These are phyloP conservation scores for Halocynthia roretzi DNA, from an alignment of 23 tunicate species.

Conservation along the genomic window DNA sequence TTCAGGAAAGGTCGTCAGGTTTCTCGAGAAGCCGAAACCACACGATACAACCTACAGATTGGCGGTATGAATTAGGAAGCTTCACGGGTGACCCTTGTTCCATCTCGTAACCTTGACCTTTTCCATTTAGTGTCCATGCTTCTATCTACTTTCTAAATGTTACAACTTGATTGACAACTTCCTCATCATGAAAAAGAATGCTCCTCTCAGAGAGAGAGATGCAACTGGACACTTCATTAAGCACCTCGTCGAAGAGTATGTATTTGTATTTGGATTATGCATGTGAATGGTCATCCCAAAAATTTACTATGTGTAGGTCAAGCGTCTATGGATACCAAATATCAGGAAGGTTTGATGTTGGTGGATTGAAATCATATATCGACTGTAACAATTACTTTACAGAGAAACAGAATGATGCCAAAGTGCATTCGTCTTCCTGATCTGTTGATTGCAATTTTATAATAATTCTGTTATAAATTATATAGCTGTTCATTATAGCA, in stretches of 20 bases:
- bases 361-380: slow-evolving; percentile 37
- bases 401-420: too few relatives aligned
- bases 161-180: slow-evolving; percentile 22
- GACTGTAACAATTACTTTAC: slow-evolving; percentile 46
- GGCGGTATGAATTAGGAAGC: slow-evolving; percentile 27
- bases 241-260: slow-evolving; percentile 25
- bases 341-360: slow-evolving; percentile 84
- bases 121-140: slow-evolving; percentile 62
- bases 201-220: slow-evolving; percentile 59
- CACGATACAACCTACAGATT: slow-evolving; percentile 40
- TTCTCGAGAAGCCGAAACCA: slow-evolving; percentile 66
- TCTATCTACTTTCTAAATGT: slow-evolving; percentile 56
- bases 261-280: background rate
- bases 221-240: slow-evolving; percentile 73
- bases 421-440: too few relatives aligned
- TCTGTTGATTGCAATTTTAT: too few relatives aligned
- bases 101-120: background rate
- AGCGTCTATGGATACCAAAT: slow-evolving; percentile 46
- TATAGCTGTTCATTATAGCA: too few relatives aligned
- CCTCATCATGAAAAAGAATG: slow-evolving; percentile 32
- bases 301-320: background rate
- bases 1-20: slow-evolving; percentile 21
- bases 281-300: background rate
- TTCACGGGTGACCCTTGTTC: background rate
- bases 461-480: too few relatives aligned